Evolutionary conservation across 2,888 invertebrate genomes (phyloP).

Genomic region (Pseudeuparius sepicola): DNA sequence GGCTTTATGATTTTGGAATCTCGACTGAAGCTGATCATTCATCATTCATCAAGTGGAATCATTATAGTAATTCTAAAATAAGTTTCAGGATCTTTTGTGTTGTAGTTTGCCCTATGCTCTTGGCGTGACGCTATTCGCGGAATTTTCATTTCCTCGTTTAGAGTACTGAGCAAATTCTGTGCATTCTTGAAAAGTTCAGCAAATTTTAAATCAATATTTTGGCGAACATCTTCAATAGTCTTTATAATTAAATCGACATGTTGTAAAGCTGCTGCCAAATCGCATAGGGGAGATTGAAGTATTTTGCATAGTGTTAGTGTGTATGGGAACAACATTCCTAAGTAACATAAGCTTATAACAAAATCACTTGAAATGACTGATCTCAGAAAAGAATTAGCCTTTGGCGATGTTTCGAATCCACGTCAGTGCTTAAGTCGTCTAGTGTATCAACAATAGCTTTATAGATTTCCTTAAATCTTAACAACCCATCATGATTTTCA

Average conservation of each 20-base stretch:
- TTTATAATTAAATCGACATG: conserved; percentile 13
- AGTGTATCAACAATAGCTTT: conserved; percentile 16
- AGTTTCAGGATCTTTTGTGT: too few relatives aligned
- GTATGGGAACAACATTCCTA: conserved; percentile 10
- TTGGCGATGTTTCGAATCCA: conserved; percentile 19
- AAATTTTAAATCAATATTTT: conserved; percentile 12
- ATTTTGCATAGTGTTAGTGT: conserved; percentile 13
- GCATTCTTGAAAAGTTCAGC: conserved; percentile 11
- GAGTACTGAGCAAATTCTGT: conserved; percentile 9
- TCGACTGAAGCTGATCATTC: too few relatives aligned
- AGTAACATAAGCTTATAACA: conserved; percentile 12
- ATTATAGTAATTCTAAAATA: too few relatives aligned
- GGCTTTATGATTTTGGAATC: too few relatives aligned
- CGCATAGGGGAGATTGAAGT: conserved; percentile 14
- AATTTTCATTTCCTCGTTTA: conserved; percentile 14
- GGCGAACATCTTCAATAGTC: conserved; percentile 11
- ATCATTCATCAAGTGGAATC: too few relatives aligned
- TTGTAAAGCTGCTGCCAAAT: conserved; percentile 11
- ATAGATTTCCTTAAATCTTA: conserved; percentile 18
- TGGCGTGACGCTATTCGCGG: conserved; percentile 11
- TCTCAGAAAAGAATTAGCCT: conserved; percentile 13
- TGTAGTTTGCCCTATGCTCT: too few relatives aligned
- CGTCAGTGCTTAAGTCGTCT: conserved; percentile 20
- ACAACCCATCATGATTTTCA: conserved; percentile 17
- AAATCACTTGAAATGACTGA: conserved; percentile 11